Conservation (phyloP, 2,797 vertebrate genomes). For the Parauchenoglanis ngamensis region DNA sequence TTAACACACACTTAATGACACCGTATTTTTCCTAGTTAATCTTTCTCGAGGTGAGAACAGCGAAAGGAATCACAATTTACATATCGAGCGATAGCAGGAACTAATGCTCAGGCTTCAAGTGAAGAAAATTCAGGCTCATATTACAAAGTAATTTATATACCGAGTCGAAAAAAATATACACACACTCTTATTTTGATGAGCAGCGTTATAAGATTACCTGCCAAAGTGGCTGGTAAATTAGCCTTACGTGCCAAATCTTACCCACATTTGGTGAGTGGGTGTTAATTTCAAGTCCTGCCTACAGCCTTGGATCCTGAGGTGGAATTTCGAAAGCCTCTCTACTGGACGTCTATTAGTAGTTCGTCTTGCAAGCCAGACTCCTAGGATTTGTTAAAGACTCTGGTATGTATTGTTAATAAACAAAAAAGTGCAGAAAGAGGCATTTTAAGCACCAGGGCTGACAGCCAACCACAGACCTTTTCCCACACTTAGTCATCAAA, state of each 20-base stretch:
- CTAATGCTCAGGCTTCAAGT: not conserved
- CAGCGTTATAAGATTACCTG: not conserved
- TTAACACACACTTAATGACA: not conserved
- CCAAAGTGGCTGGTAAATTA: conserved; percentile 3
- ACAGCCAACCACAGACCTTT: too few relatives aligned
- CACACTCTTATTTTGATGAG: not conserved
- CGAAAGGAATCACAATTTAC: not conserved
- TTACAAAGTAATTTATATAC: not conserved
- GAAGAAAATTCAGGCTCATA: not conserved
- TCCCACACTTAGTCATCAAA: not conserved
- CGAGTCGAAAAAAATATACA: not conserved
- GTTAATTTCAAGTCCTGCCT: conserved; percentile 15
- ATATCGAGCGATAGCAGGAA: not conserved
- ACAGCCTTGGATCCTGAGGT: conserved; percentile 18
- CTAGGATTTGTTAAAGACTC: conserved; percentile 16
- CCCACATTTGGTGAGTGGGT: conserved; percentile 27
- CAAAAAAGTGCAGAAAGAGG: conserved; percentile 2
- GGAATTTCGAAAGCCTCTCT: conserved; percentile 10
- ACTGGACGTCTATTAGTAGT: conserved; percentile 3
- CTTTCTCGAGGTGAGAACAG: not conserved
- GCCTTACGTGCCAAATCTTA: not conserved
- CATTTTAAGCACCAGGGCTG: not conserved
- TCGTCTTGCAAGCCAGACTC: conserved; percentile 2
- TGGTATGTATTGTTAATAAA: conserved; percentile 15
- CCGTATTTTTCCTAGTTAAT: not conserved